phyloP scores from a whole-genome alignment of 2,797 vertebrate species.

The Premnoplex brunnescens region DNA sequence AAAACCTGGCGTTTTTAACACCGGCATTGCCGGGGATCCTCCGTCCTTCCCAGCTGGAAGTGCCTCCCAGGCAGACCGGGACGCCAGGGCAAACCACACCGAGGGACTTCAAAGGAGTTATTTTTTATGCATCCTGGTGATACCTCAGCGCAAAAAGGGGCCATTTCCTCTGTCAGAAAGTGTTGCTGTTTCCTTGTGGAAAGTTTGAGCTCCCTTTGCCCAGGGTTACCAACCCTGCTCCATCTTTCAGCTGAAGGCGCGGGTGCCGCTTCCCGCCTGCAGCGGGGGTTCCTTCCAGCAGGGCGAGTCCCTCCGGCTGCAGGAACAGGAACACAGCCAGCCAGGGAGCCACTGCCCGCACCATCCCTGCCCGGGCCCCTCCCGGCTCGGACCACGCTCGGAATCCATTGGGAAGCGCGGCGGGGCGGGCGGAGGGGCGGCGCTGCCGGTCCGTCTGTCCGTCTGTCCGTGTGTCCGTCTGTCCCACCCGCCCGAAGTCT shows the following conservation, averaged over 20 bases:
- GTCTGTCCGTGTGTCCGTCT: accelerated
- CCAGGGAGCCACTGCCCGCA: no score
- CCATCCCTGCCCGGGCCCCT: not conserved
- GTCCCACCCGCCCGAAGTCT: not conserved
- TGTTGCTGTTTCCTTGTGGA: accelerated
- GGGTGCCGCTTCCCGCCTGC: no score
- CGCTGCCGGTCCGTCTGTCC: not conserved
- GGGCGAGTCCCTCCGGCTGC: not conserved
- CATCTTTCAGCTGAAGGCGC: not conserved
- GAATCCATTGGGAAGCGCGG: not conserved
- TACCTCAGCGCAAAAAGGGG: not conserved
- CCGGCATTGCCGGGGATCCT: not conserved
- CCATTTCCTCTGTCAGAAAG: not conserved
- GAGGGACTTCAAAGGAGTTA: not conserved
- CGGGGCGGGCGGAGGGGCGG: not conserved
- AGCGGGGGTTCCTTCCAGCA: not conserved
- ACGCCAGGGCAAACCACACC: accelerated
- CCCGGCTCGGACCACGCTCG: not conserved
- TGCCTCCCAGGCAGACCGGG: not conserved
- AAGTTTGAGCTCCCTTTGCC: not conserved
- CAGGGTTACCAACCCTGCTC: not conserved
- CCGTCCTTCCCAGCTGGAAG: not conserved
- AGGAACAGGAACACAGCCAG: not conserved
- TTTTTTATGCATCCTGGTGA: not conserved
- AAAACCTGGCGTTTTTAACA: not conserved